Evolutionary conservation across 2,888 invertebrate genomes (phyloP), one percentile per base, ranked within the genome.

Genomic region (Tachina lurida): DNA sequence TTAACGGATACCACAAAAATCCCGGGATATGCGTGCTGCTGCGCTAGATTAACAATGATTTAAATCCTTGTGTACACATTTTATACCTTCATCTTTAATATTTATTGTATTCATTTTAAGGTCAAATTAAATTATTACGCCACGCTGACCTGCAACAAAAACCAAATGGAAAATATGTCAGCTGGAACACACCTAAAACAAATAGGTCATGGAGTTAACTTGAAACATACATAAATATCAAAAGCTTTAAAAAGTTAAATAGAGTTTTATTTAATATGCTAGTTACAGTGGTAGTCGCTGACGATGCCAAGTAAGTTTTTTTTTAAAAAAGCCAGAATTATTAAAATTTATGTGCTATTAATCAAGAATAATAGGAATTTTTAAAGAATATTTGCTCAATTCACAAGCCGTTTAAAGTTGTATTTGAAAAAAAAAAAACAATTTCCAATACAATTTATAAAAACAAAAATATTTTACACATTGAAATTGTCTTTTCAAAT

Each of bases 51-150:
- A 31, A 31, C 31, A 31, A 7, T 31, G 31, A 7, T 31, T 41
- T n/a, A 43, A 22, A 5, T 17, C 10, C 8, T 8, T 4, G 3
- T 45, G 12, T 75, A 54, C 12, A 62, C 13, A 22, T 41, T 41
- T 60, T 19, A 45, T 56, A 52, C 10, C 49, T 70, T 54, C 19
- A 56, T 54, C n/a, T 70, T 58, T 65, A 70, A 39, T 19, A 43
- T 63, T 45, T 49, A n/a, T 67, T 54, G 12, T 31, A 22, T 47
- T 58, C 0, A n/a, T 52, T 60, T 80, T 71, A 73, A 80, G 80
- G 71, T 77, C 73, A 80, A 63, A 76, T 77, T 41, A 76, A 77
- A 80, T 73, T 73, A 73, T 76, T 54, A 80, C 80, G 71, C 71
- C 71, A 80, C 73, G 84, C 76, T 84, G 75, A 80, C 84, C 76